Percentiles rank a stretch among this genome's conserved stretches.
Conservation (phyloP, 2,113 vertebrate genomes). For the Equus quagga region DNA sequence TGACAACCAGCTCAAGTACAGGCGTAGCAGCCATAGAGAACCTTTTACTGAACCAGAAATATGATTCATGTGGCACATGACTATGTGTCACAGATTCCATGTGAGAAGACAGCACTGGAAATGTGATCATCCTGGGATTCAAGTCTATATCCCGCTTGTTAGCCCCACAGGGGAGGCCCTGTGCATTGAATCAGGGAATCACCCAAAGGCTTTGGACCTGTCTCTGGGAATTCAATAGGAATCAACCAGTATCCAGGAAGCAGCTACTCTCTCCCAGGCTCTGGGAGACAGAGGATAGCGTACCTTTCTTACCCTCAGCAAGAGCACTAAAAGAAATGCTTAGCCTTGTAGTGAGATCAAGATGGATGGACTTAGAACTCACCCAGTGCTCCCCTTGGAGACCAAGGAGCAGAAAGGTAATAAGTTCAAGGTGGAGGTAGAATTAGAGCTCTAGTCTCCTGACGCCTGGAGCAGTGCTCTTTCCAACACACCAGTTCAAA, state of each 20-base stretch:
- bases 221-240: background rate
- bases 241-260: background rate
- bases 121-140: background rate
- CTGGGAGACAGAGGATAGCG: background rate
- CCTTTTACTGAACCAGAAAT: conserved; percentile 58
- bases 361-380: background rate
- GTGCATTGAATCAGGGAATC: background rate
- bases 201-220: background rate
- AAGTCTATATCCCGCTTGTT: background rate
- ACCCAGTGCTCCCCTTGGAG: background rate
- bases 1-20: conserved; percentile 65
- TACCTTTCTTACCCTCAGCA: background rate
- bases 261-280: background rate
- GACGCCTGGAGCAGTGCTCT: background rate
- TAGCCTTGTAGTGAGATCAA: background rate
- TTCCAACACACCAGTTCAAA: background rate
- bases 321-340: background rate
- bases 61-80: background rate
- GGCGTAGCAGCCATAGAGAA: conserved; percentile 26
- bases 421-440: background rate
- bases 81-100: too few relatives aligned
- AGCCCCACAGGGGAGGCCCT: background rate
- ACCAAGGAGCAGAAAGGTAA: background rate
- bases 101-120: background rate
- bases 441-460: background rate